Evolutionary conservation across 1,140 invertebrate species (phyloP), one percentile per base, ranked within the genome.

Genomic region (Onthophagus taurus): DNA sequence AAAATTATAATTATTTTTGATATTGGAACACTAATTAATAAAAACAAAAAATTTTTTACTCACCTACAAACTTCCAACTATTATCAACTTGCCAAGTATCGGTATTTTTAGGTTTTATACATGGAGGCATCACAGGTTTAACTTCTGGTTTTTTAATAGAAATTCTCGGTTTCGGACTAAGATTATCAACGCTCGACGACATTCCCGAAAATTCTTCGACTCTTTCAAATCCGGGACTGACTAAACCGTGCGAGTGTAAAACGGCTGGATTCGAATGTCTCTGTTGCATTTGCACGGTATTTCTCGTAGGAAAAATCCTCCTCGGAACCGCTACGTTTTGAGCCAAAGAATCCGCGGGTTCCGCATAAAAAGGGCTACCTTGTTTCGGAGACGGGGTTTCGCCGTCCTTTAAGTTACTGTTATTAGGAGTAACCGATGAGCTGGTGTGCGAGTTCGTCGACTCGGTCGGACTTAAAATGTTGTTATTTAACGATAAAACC

Each of bases 281-380:
- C 37, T 75, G 76, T 48, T 61, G 54, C 37, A 57, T 44, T 9
- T 53, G 51, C 41, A 60, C 44, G 7, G 49, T 34, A 23, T 57
- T 52, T 14, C 55, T 47, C 3, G 34, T 38, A n/a, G n/a, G n/a
- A 11, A 57, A 37, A 4, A 54, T 23, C 34, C 59, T 49, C 33
- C 57, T 55, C 7, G 55, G 51, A 3, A 56, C 48, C 9, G 36
- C 31, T 9, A 41, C 42, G 18, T 37, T 52, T 50, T 73, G 72
- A 21, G 66, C 70, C 30, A 94, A 72, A 12, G 88, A 81, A 70
- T 93, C 89, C 6, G 89, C 87, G 24, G 90, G 90, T 67, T 93
- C 89, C 2, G 88, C 85, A 63, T 94, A 94, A 53, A 91, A 89
- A 0, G 89, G 89, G 62, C 88, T 91, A 8, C 78, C 79, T 55